These are phyloP conservation scores for Chaetops frenatus DNA, from an alignment of 2,113 vertebrate species.

Conservation along the genomic window DNA sequence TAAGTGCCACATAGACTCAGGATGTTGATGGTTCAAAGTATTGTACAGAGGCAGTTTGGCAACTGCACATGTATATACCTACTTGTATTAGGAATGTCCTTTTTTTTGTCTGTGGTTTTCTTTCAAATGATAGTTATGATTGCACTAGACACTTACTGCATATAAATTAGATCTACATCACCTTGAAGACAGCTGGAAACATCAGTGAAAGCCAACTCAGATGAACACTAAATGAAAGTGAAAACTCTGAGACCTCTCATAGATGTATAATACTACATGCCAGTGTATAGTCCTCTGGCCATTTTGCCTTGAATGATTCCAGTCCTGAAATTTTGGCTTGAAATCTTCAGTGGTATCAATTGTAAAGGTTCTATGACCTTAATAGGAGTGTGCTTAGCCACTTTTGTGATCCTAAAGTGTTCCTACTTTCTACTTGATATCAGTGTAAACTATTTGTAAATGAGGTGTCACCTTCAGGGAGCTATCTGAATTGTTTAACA, in stretches of 20 bases:
- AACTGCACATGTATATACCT: background rate
- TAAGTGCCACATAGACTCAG: constrained; percentile 57
- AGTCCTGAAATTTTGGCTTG: background rate
- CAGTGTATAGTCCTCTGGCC: background rate
- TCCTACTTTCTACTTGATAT: background rate
- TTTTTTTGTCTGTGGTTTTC: background rate
- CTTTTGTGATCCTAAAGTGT: background rate
- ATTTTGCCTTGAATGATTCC: background rate
- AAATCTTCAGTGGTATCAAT: background rate
- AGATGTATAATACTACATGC: background rate
- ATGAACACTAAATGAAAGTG: background rate
- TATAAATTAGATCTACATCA: background rate
- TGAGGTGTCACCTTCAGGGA: background rate
- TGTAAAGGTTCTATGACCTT: background rate
- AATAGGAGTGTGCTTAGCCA: background rate
- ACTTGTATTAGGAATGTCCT: background rate
- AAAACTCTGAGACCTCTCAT: background rate
- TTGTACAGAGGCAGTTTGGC: background rate
- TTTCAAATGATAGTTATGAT: background rate
- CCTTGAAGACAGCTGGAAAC: background rate
- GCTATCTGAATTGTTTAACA: background rate
- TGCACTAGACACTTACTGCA: background rate
- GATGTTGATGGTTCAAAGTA: background rate
- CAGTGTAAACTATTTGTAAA: background rate
- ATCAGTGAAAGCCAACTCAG: background rate